Base-by-base conservation (phyloP, 2,888 invertebrate species). In the Willowsia nigromaculata region DNA sequence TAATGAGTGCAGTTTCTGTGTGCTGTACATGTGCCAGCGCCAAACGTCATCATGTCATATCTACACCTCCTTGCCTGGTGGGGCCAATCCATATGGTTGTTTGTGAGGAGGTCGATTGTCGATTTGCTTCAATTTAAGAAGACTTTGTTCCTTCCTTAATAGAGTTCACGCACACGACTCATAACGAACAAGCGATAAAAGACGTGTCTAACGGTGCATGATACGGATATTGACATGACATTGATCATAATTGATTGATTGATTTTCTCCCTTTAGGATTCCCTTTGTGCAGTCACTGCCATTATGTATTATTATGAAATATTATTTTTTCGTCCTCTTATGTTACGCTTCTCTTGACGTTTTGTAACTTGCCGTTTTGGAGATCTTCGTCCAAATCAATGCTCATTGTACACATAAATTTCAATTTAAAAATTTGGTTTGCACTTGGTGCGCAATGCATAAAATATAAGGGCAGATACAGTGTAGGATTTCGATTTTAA, bases 191-290 rank as follows among this genome's bases (percentile, higher is more conserved):
- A 25, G 5, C 25, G 27, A 27, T 59, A 27, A 53, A 9, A 59
- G 59, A 25, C 47, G 37, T 76, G 76, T 50, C 47, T 22, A 76
- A 27, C 25, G 15, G 43, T 25, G 37, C 53, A n/a, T 78, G 78
- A 50, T 78, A 78, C 78, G 78, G 78, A 78, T 78, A 78, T 50
- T 78, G 78, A 78, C 78, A 33, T 78, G 78, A 47, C 78, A 78
- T 78, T 78, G 78, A 53, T 47, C 25, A 53, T 78, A 78, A 78
- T 78, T 78, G 78, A 78, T 78, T 78, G 78, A 78, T 78, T 78
- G 78, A 56, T 59, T 76, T 56, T 78, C 53, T 78, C 53, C 53
- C 47, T 53, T 9, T 22, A 59, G 59, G 59, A 59, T 25, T 59
- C 25, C 27, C 59, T 25, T 59, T 59, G 59, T 59, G 59, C 22